These are phyloP conservation scores for Digitonthophagus gazella DNA, from an alignment of 2,888 invertebrate genomes.

Conservation along the genomic window DNA sequence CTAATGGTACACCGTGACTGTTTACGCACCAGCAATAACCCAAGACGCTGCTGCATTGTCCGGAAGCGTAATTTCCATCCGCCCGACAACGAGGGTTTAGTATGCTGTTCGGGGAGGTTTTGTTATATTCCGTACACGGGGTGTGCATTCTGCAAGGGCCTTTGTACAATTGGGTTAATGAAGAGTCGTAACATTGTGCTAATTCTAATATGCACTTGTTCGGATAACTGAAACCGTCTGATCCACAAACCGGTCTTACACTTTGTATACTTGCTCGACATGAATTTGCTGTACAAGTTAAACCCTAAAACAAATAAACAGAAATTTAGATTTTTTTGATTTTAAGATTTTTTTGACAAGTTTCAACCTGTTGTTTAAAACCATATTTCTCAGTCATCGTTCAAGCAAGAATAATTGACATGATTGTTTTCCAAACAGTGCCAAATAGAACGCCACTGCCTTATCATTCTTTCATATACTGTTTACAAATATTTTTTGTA, in stretches of 20 bases:
- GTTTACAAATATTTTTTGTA: too few species aligned
- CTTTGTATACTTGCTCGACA: constrained; percentile 40
- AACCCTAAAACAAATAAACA: constrained; percentile 23
- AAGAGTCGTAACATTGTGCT: constrained; percentile 73
- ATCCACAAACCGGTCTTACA: constrained; percentile 67
- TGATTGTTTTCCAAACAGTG: too few species aligned
- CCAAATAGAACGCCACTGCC: too few species aligned
- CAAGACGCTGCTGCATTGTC: constrained; percentile 79
- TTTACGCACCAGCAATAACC: constrained; percentile 89
- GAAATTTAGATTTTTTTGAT: neutral
- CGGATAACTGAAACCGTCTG: constrained; percentile 79
- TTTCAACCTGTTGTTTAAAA: too few species aligned
- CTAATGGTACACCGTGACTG: constrained; percentile 72
- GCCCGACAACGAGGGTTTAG: constrained; percentile 77
- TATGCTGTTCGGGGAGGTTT: constrained; percentile 18
- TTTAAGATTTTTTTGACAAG: neutral
- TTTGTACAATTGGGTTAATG: constrained; percentile 68
- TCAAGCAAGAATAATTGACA: too few species aligned
- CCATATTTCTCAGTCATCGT: too few species aligned
- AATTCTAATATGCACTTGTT: constrained; percentile 75
- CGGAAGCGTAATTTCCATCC: constrained; percentile 81
- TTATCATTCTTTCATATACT: too few species aligned
- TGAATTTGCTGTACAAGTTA: constrained; percentile 43
- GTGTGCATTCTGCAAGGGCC: constrained; percentile 60
- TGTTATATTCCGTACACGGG: constrained; percentile 41